These are phyloP conservation scores for Trachelipus rathkii DNA, from an alignment of 1,140 invertebrate species.

Conservation along the genomic window DNA sequence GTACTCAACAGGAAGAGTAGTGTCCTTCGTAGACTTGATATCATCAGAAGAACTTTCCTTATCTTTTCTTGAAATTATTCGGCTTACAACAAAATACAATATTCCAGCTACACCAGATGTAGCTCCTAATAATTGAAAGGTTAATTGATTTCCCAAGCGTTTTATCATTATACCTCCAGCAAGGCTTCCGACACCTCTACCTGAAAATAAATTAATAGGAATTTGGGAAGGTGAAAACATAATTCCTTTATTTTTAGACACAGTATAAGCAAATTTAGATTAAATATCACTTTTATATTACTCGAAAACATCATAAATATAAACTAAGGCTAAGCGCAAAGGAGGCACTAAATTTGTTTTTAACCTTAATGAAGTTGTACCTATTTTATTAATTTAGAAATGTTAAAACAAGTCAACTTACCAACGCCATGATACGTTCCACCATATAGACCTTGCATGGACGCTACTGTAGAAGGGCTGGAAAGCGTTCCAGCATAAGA, in stretches of 20 bases:
- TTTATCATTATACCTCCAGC: not conserved
- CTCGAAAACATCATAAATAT: not conserved
- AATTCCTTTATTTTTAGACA: not conserved
- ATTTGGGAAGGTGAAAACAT: not conserved
- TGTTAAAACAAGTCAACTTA: conserved; percentile 49
- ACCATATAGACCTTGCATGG: conserved; percentile 72
- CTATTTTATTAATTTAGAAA: not conserved
- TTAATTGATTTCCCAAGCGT: not conserved
- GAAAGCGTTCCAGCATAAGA: conserved; percentile 74
- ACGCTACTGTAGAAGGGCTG: conserved; percentile 70
- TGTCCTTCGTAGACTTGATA: too few relatives aligned
- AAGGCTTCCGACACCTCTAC: not conserved
- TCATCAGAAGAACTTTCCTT: not conserved
- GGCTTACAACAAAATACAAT: not conserved
- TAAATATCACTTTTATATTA: not conserved
- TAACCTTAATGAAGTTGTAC: not conserved
- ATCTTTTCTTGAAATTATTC: not conserved
- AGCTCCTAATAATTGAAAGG: not conserved
- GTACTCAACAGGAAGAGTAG: too few relatives aligned
- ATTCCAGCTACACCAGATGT: not conserved
- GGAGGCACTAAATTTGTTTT: not conserved
- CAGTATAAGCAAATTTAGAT: not conserved
- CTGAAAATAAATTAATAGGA: not conserved
- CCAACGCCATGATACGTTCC: conserved; percentile 76
- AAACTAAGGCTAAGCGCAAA: not conserved